Percentiles rank a stretch among this genome's conserved stretches.
phyloP scores from a whole-genome alignment of 1,140 invertebrate species.

The Vanessa atalanta region DNA sequence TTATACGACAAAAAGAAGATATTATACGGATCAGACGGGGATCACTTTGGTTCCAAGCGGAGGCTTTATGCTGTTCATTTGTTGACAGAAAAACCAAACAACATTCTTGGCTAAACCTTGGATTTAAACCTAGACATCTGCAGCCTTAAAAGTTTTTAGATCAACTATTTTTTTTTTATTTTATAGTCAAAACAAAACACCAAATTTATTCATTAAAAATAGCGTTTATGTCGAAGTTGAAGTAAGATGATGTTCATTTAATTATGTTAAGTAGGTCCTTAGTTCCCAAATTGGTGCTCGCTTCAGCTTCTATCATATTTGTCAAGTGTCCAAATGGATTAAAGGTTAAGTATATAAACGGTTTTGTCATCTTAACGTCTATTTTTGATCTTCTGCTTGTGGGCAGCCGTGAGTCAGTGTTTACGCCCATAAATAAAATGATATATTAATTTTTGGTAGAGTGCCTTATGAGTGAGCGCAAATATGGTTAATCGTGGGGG shows the following conservation, averaged over 20 bases:
- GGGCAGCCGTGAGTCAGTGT: constrained; percentile 16
- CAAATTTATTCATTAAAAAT: background rate
- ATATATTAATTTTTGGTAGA: constrained; percentile 10
- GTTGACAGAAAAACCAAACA: too few species aligned
- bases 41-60: too few species aligned
- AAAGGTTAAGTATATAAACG: background rate
- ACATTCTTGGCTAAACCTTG: too few species aligned
- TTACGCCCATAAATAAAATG: background rate
- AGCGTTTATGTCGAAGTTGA: background rate
- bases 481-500: constrained; percentile 28
- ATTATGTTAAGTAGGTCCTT: background rate
- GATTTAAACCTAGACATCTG: too few species aligned
- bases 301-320: background rate
- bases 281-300: background rate
- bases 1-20: too few species aligned
- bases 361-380: background rate
- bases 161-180: too few species aligned
- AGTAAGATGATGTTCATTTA: background rate
- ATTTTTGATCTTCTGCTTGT: constrained; percentile 11
- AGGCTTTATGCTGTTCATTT: too few species aligned
- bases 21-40: too few species aligned
- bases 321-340: background rate
- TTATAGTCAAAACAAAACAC: too few species aligned
- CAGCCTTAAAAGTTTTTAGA: too few species aligned
- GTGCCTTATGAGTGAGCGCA: background rate